These are phyloP conservation scores for Ictalurus furcatus DNA, from an alignment of 2,113 vertebrate species.

Conservation along the genomic window DNA sequence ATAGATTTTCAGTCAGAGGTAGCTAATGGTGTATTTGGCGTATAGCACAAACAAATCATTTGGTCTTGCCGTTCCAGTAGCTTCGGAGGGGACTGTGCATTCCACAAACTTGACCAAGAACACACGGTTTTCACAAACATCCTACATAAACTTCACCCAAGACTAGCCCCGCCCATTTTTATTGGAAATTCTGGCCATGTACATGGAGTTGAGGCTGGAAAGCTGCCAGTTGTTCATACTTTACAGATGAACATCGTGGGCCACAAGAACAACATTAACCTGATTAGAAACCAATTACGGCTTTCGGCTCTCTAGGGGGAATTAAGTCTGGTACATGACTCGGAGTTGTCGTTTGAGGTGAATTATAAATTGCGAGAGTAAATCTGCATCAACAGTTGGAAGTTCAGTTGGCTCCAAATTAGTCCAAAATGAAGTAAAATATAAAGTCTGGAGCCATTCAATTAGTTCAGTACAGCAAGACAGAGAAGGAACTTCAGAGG, in stretches of 20 bases:
- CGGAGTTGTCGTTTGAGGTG: not conserved
- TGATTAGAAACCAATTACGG: not conserved
- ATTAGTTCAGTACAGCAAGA: not conserved
- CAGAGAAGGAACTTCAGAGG: not conserved
- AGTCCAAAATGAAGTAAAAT: not conserved
- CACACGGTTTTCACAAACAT: not conserved
- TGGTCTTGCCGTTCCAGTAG: too few species aligned
- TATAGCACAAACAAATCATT: too few species aligned
- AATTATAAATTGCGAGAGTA: not conserved
- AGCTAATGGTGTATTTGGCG: too few species aligned
- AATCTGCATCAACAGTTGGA: not conserved
- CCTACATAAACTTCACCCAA: too few species aligned
- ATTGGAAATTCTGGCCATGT: too few species aligned
- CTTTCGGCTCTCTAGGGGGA: not conserved
- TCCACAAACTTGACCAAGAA: not conserved
- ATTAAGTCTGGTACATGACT: not conserved
- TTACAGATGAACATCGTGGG: not conserved
- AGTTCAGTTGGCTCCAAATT: not conserved
- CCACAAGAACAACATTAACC: not conserved
- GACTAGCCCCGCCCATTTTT: not conserved
- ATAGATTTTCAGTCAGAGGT: not conserved
- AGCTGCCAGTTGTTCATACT: not conserved
- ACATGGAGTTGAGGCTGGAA: not conserved
- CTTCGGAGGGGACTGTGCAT: too few species aligned
- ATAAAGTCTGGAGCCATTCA: not conserved